phyloP scores from a whole-genome alignment of 1,140 invertebrate genomes.

The Drosophila busckii region DNA sequence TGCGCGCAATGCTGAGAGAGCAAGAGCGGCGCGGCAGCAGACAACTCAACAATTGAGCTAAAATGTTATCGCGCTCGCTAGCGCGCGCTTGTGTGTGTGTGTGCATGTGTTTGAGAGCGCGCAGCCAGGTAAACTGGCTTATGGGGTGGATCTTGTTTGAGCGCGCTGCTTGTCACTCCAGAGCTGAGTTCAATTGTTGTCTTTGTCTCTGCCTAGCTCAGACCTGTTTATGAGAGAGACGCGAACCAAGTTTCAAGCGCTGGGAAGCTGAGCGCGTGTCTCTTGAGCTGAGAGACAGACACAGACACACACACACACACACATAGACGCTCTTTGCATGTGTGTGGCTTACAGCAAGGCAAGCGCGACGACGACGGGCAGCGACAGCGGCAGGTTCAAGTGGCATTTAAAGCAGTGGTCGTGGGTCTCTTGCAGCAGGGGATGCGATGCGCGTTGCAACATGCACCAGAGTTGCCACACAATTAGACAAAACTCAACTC shows the following conservation, averaged over 20 bases:
- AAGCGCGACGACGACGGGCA: background rate
- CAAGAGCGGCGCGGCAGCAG: conserved; percentile 3
- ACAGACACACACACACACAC: conserved; percentile 16
- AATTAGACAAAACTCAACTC: too few species aligned
- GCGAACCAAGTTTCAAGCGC: conserved; percentile 14
- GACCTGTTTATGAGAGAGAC: conserved; percentile 28
- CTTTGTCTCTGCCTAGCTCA: conserved; percentile 39
- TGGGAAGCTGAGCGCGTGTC: conserved; percentile 23
- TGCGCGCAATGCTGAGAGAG: conserved; percentile 3
- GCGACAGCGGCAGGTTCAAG: conserved; percentile 19
- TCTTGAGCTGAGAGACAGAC: conserved; percentile 27
- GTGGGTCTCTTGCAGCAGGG: too few species aligned
- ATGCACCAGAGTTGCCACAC: conserved; percentile 17
- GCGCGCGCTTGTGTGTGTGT: conserved; percentile 3
- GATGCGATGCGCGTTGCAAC: too few species aligned
- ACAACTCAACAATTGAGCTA: too few species aligned
- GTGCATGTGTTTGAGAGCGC: background rate
- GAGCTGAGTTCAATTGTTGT: background rate
- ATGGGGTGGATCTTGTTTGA: conserved; percentile 61
- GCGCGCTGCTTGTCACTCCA: conserved; percentile 15
- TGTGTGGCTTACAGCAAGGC: too few species aligned
- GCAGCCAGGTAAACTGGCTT: conserved; percentile 39
- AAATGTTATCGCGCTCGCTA: background rate
- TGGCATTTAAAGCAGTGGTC: conserved; percentile 5
- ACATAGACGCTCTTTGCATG: background rate